Conservation (phyloP, 2,888 invertebrate species). For the Apodemia duryi region DNA sequence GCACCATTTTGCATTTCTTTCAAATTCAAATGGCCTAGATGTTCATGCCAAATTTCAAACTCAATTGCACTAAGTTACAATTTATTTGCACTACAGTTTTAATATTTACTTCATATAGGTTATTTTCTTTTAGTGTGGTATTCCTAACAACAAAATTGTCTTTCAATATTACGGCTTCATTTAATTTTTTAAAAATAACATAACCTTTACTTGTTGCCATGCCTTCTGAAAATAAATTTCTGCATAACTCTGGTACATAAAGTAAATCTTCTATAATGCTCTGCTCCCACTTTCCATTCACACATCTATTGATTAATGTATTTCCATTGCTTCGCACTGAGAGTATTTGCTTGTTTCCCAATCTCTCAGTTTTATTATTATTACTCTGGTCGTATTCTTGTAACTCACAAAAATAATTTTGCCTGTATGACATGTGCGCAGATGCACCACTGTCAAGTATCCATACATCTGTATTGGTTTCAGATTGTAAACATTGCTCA, state of each 20-base stretch:
- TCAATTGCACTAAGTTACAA: neutral
- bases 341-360: too few relatives aligned
- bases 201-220: neutral
- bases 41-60: slow-evolving; percentile 1
- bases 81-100: neutral
- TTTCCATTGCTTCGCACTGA: too few relatives aligned
- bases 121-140: neutral
- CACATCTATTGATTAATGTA: too few relatives aligned
- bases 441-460: too few relatives aligned
- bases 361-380: too few relatives aligned
- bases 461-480: too few relatives aligned
- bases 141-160: slow-evolving; percentile 8
- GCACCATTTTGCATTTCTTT: neutral
- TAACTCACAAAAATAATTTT: too few relatives aligned
- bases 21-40: neutral
- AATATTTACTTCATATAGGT: slow-evolving; percentile 1
- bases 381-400: too few relatives aligned
- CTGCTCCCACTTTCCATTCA: too few relatives aligned
- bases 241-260: slow-evolving; percentile 3
- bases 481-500: too few relatives aligned
- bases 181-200: slow-evolving; percentile 1
- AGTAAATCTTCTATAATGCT: neutral
- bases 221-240: slow-evolving; percentile 1
- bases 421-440: too few relatives aligned
- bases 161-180: neutral